Evolutionary conservation across 2,113 vertebrate genomes (phyloP).

Genomic region (Scophthalmus maximus): DNA sequence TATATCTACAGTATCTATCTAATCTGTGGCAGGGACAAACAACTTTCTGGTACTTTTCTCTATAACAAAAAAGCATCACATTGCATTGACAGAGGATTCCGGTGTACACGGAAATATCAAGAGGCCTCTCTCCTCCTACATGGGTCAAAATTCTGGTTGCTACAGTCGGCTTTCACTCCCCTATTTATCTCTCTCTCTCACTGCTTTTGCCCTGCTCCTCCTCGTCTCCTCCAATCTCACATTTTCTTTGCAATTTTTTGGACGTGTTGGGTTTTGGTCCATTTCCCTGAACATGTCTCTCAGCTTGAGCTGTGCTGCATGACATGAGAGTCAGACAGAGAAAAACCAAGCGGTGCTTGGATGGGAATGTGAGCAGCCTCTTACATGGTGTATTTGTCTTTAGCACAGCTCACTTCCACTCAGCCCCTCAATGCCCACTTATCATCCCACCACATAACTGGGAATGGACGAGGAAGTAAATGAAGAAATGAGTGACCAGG

Average conservation of each 20-base stretch:
- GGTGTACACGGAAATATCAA: not conserved
- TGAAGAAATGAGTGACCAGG: not conserved
- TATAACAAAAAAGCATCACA: not conserved
- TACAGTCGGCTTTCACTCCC: constrained; percentile 19
- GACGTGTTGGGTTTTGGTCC: constrained; percentile 33
- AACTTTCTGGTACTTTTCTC: not conserved
- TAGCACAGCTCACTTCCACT: not conserved
- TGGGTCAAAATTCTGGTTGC: no score
- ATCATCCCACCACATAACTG: constrained; percentile 4
- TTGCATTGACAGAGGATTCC: not conserved
- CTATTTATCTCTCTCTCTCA: not conserved
- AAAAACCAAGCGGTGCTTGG: constrained; percentile 11
- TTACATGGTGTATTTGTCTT: constrained; percentile 7
- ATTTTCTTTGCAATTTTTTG: constrained; percentile 29
- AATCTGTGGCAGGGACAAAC: not conserved
- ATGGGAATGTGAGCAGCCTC: constrained; percentile 11
- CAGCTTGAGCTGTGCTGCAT: constrained; percentile 39
- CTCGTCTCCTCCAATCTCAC: constrained; percentile 28
- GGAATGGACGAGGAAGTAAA: not conserved
- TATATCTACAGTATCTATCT: no score
- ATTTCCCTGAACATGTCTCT: constrained; percentile 32
- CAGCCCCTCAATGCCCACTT: not conserved
- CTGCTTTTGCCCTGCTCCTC: constrained; percentile 18
- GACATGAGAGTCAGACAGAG: constrained; percentile 23
- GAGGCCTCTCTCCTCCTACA: constrained; percentile 30